Base-by-base conservation (phyloP, 2,888 invertebrate genomes). In the Apocheima hispidaria region DNA sequence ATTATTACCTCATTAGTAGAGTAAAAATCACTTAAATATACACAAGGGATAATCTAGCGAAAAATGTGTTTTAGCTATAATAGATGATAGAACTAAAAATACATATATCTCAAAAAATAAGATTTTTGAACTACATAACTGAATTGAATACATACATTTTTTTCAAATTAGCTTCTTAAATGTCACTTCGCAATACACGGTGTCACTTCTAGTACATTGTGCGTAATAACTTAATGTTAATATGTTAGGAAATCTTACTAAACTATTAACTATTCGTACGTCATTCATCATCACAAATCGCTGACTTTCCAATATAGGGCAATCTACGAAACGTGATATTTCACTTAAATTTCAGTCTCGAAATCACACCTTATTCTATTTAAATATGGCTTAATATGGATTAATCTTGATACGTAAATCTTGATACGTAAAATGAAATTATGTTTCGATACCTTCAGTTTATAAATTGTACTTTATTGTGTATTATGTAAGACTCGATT, bases 221-320 rank as follows among this genome's bases (percentile, higher is more conserved):
- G n/a, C n/a, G n/a, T n/a, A n/a, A n/a, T n/a, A n/a, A n/a, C n/a
- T n/a, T n/a, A n/a, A n/a, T n/a, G n/a, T n/a, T n/a, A n/a, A n/a
- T n/a, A n/a, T n/a, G 35, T 36, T 23, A 49, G 36, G 36, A 36
- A 51, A 26, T 38, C 35, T 51, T 14, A 35, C 26, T 38, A 51
- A 38, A 38, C 50, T 21, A 36, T 51, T 49, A 38, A 26, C 30
- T 30, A 16, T 26, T 30, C 46, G 7, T n/a, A 46, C 30, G 30
- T 2, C 46, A 30, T 30, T 30, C 30, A 46, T 44, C 49, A 36
- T 36, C 35, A 14, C 6, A 46, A 12, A 33, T 21, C 36, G 51
- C 51, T 51, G 51, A 51, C 51, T 51, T 51, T 51, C 51, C 23
- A 51, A 51, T 51, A 40, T n/a, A 6, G 2, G 6, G 7, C 23